Evolutionary conservation across 2,888 invertebrate genomes (phyloP).

Genomic region (Pollenia amentaria): DNA sequence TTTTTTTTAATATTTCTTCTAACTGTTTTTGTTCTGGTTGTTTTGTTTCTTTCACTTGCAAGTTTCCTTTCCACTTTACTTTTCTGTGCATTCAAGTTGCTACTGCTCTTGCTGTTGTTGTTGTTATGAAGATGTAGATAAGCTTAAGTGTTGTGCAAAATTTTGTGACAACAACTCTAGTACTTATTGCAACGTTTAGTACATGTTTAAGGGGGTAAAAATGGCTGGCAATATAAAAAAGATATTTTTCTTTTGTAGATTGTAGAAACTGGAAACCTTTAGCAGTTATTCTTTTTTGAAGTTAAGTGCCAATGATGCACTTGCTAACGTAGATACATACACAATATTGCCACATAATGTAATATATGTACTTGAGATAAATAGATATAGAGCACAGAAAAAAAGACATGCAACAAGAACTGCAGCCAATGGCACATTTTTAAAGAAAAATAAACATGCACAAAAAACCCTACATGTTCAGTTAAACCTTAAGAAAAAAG

Average conservation of each 20-base stretch:
- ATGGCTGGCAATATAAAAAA: conserved; percentile 37
- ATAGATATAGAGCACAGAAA: conserved; percentile 42
- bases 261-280: conserved; percentile 49
- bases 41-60: conserved; percentile 48
- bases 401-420: conserved; percentile 57
- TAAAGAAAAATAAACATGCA: not conserved
- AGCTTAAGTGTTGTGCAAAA: conserved; percentile 72
- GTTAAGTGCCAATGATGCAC: conserved; percentile 71
- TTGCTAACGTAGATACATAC: conserved; percentile 31
- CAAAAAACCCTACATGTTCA: conserved; percentile 1
- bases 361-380: conserved; percentile 63
- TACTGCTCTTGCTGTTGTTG: conserved; percentile 20
- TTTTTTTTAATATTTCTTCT: conserved; percentile 10
- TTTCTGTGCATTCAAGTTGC: conserved; percentile 40
- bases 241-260: not conserved
- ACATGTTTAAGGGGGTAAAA: conserved; percentile 65
- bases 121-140: conserved; percentile 67
- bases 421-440: conserved; percentile 45
- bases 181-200: conserved; percentile 70
- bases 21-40: conserved; percentile 49
- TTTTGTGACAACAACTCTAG: conserved; percentile 73
- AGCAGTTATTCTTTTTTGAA: conserved; percentile 64
- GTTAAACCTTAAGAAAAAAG: not conserved
- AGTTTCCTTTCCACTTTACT: conserved; percentile 44
- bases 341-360: conserved; percentile 44